Conservation (phyloP, 2,113 vertebrate genomes). For the Cyanistes caeruleus region DNA sequence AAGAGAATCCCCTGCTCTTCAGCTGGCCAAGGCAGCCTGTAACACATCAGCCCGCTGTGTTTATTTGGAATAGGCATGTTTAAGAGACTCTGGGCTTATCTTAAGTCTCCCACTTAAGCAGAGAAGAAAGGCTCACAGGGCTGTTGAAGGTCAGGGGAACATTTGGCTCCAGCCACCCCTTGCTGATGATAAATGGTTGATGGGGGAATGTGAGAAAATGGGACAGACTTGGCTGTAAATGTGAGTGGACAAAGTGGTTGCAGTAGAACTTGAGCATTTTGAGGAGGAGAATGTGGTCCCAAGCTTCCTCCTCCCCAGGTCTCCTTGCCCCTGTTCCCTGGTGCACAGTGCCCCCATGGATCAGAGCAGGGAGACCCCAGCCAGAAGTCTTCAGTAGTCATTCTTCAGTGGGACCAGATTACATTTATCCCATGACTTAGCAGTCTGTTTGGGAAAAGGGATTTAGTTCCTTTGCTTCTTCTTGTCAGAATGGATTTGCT, state of each 20-base stretch:
- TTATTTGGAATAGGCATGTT: not conserved
- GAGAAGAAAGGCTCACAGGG: not conserved
- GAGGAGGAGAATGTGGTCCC: not conserved
- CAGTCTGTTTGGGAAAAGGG: conserved; percentile 33
- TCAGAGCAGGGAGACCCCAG: not conserved
- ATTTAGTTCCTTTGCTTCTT: conserved; percentile 44
- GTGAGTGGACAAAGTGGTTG: rapidly evolving
- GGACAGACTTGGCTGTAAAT: not conserved
- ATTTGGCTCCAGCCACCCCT: not conserved
- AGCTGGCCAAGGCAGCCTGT: not conserved
- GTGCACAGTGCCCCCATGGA: not conserved
- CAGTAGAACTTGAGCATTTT: not conserved
- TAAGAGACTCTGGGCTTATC: conserved; percentile 17
- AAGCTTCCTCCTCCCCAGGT: not conserved
- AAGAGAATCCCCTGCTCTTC: not conserved
- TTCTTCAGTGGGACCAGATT: not conserved
- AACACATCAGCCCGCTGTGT: not conserved
- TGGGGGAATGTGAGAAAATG: not conserved
- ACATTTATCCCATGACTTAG: not conserved
- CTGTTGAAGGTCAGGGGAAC: not conserved
- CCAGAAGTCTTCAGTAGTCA: not conserved
- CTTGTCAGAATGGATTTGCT: conserved; percentile 55
- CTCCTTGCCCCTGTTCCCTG: not conserved
- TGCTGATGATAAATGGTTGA: not conserved
- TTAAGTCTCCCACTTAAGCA: not conserved